Conservation (phyloP, 2,888 invertebrate species). For the Celastrina argiolus region DNA sequence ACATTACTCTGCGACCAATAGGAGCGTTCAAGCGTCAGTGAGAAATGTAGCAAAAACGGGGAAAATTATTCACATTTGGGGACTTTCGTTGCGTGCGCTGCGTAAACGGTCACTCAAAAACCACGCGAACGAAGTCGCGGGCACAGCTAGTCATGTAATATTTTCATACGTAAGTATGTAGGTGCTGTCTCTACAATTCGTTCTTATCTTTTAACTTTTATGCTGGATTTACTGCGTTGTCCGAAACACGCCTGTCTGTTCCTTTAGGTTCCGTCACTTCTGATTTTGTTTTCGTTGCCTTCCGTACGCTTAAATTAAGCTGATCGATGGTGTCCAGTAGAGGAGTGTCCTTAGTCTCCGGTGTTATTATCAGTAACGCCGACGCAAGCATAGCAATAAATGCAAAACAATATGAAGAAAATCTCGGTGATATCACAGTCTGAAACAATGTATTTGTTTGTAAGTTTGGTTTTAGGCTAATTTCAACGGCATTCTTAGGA, state of each 20-base stretch:
- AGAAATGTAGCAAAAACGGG: too few species aligned
- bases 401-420: constrained; percentile 10
- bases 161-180: neutral
- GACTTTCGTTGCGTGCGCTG: too few species aligned
- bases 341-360: constrained; percentile 59
- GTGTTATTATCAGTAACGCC: constrained; percentile 47
- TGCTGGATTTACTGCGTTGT: neutral
- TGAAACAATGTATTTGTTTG: too few species aligned
- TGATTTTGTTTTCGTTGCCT: neutral
- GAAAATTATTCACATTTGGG: too few species aligned
- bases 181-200: neutral
- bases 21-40: too few species aligned
- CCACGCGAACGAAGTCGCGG: too few species aligned
- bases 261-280: neutral
- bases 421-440: constrained; percentile 53
- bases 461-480: neutral
- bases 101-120: too few species aligned
- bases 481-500: too few species aligned
- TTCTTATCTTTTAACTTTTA: neutral
- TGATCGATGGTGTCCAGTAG: constrained; percentile 61
- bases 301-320: constrained; percentile 32
- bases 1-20: too few species aligned
- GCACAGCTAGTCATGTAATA: too few species aligned
- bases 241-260: neutral
- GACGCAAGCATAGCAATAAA: constrained; percentile 50